A percentile compares a stretch with the other conserved stretches of the same genome.
phyloP scores from a whole-genome alignment of 2,113 vertebrate species.

The Artemisiospiza belli region DNA sequence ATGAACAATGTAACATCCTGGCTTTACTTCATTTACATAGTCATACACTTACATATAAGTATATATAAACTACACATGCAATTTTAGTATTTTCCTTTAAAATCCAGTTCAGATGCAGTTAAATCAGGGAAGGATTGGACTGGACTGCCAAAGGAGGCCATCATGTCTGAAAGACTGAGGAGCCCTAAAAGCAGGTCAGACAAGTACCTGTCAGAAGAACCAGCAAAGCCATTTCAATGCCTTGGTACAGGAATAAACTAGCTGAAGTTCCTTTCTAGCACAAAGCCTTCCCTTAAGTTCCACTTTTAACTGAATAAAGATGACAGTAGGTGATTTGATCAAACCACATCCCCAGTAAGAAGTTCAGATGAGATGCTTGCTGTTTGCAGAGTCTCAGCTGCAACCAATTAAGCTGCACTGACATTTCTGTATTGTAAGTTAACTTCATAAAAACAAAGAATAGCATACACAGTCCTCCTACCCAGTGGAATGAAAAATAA shows the following conservation, averaged over 20 bases:
- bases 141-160: neutral
- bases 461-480: neutral
- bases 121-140: neutral
- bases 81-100: neutral
- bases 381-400: constrained; percentile 41
- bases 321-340: constrained; percentile 38
- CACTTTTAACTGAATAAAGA: constrained; percentile 29
- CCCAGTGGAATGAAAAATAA: neutral
- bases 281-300: neutral
- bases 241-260: neutral
- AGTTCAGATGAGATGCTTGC: constrained; percentile 15
- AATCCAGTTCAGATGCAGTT: neutral
- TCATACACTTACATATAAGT: neutral
- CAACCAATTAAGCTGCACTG: constrained; percentile 37
- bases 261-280: neutral
- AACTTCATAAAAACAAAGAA: constrained; percentile 48
- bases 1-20: neutral
- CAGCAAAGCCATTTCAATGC: neutral
- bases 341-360: neutral
- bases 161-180: neutral
- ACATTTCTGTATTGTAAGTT: constrained; percentile 38
- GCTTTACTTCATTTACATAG: neutral
- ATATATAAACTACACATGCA: neutral
- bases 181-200: neutral
- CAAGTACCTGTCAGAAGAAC: neutral